Conservation (phyloP, 2,113 vertebrate genomes). For the Thamnaconus septentrionalis region DNA sequence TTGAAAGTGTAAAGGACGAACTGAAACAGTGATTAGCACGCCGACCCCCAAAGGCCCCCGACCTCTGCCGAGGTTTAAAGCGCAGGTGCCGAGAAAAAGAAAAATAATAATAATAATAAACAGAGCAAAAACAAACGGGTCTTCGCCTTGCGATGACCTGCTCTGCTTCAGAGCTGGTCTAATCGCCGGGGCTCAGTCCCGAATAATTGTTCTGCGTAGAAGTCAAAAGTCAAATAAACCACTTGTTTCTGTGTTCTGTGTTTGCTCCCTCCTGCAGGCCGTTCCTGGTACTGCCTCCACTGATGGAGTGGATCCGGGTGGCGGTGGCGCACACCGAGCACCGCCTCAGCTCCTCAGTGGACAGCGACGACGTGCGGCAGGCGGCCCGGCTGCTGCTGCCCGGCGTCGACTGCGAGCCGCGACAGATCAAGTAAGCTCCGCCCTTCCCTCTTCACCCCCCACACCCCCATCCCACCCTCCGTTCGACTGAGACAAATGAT, state of each 20-base stretch:
- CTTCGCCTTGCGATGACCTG: no score
- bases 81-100: no score
- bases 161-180: no score
- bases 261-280: constrained; percentile 79
- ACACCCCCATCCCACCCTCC: neutral
- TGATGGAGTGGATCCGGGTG: constrained; percentile 99
- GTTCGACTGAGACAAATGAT: neutral
- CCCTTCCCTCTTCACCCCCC: neutral
- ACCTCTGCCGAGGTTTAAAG: no score
- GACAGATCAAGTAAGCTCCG: constrained; percentile 89
- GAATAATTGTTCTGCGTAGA: no score
- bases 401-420: constrained; percentile 96
- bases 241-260: neutral
- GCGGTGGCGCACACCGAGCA: constrained; percentile 94
- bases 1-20: no score
- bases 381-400: constrained; percentile 92
- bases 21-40: no score
- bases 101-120: no score
- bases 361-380: constrained; percentile 97
- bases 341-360: constrained; percentile 94
- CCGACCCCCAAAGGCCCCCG: no score
- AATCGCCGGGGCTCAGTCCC: no score
- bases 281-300: constrained; percentile 92
- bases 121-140: no score
- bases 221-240: no score